phyloP scores from a whole-genome alignment of 2,888 invertebrate species.

The Meloe dianella region DNA sequence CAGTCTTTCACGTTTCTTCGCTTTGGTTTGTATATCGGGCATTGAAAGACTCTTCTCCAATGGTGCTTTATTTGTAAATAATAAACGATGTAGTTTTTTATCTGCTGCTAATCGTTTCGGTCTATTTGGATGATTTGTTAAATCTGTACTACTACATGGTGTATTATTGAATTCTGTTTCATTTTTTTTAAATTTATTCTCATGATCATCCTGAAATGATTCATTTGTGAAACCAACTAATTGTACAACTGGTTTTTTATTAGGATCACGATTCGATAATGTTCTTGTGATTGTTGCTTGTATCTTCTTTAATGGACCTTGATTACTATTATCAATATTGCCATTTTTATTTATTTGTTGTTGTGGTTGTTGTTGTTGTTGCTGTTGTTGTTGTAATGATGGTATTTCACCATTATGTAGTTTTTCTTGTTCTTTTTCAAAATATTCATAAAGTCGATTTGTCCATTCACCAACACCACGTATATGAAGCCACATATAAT shows the following conservation, averaged over 20 bases:
- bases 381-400: conserved; percentile 47
- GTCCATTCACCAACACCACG: conserved; percentile 96
- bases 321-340: conserved; percentile 48
- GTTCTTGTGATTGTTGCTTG: conserved; percentile 61
- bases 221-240: conserved; percentile 56
- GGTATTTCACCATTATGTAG: conserved; percentile 70
- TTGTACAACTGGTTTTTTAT: conserved; percentile 50
- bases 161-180: conserved; percentile 48
- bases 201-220: conserved; percentile 49
- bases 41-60: conserved; percentile 82
- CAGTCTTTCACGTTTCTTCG: conserved; percentile 72
- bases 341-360: conserved; percentile 42
- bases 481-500: conserved; percentile 92
- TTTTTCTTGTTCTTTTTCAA: conserved; percentile 80
- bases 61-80: conserved; percentile 61
- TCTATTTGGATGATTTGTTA: conserved; percentile 21
- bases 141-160: conserved; percentile 49
- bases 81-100: conserved; percentile 55
- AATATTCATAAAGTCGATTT: conserved; percentile 82
- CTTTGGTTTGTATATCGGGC: conserved; percentile 81
- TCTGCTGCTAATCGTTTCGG: conserved; percentile 59
- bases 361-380: conserved; percentile 19
- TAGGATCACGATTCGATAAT: conserved; percentile 60
- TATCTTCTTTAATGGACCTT: conserved; percentile 54
- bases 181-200: conserved; percentile 39